These are phyloP conservation scores for Dynastes grantii DNA, from an alignment of 2,888 invertebrate genomes.

Conservation along the genomic window DNA sequence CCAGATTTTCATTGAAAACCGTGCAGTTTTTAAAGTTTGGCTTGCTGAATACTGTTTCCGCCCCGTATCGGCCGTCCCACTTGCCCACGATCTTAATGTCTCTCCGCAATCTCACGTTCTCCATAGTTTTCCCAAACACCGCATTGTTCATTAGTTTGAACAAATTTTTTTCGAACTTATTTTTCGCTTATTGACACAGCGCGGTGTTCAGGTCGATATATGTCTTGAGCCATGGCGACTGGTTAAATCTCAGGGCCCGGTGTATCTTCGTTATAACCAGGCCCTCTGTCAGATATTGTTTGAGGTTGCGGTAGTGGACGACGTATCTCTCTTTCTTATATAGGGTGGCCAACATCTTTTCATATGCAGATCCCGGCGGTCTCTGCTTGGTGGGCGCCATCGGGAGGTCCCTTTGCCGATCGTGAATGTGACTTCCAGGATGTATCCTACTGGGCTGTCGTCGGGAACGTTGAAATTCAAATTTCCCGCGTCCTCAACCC, in stretches of 20 bases:
- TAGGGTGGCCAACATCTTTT: constrained; percentile 49
- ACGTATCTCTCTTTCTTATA: constrained; percentile 55
- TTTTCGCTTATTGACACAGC: constrained; percentile 35
- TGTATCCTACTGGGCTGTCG: neutral
- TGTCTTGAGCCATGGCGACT: constrained; percentile 62
- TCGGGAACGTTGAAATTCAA: neutral
- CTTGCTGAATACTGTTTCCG: neutral
- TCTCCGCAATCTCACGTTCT: neutral
- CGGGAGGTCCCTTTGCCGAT: constrained; percentile 62
- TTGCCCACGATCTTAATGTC: neutral
- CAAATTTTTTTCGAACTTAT: neutral
- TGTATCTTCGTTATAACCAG: constrained; percentile 58
- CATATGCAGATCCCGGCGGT: neutral
- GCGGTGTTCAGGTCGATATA: constrained; percentile 65
- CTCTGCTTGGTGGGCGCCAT: constrained; percentile 59
- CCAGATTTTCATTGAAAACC: neutral
- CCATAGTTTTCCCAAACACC: neutral
- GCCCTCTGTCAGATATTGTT: constrained; percentile 56
- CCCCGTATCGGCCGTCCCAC: neutral
- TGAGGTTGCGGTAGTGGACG: constrained; percentile 57
- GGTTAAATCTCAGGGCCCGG: constrained; percentile 61
- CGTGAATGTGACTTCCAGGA: constrained; percentile 57
- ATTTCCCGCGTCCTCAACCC: neutral
- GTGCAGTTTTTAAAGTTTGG: neutral
- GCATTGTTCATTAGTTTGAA: neutral